phyloP scores from a whole-genome alignment of 2,888 invertebrate genomes.

The Euproctis similis region DNA sequence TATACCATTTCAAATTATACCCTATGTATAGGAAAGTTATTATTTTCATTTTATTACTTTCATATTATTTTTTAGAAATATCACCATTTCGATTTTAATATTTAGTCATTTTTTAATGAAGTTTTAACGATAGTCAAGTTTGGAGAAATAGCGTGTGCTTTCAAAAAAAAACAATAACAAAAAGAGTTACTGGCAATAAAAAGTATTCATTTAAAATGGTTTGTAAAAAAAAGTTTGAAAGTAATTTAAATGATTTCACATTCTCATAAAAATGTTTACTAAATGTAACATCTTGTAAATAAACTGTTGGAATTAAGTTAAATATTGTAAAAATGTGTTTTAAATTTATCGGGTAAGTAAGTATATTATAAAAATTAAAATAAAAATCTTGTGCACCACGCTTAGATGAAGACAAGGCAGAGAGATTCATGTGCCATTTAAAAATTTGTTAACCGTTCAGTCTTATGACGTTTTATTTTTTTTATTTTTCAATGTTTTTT shows the following conservation, averaged over 20 bases:
- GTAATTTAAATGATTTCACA: no score
- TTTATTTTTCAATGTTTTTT: constrained; percentile 19
- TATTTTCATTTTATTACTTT: constrained; percentile 19
- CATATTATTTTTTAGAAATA: constrained; percentile 25
- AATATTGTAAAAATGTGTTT: background rate
- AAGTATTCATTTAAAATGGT: no score
- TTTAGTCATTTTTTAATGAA: constrained; percentile 15
- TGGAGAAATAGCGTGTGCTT: constrained; percentile 25
- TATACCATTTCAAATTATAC: constrained; percentile 20
- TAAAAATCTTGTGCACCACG: constrained; percentile 17
- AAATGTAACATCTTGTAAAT: no score
- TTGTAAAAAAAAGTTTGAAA: no score
- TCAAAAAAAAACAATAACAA: no score
- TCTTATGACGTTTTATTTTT: constrained; percentile 65
- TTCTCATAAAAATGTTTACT: no score
- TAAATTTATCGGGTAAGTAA: no score
- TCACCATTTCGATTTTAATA: constrained; percentile 21
- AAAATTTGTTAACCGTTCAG: constrained; percentile 63
- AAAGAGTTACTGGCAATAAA: no score
- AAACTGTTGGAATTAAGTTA: background rate
- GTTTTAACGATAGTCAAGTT: constrained; percentile 26
- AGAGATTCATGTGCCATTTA: constrained; percentile 36
- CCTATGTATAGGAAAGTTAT: constrained; percentile 22
- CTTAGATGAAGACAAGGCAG: constrained; percentile 25
- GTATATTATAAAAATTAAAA: background rate